Base-by-base conservation (phyloP, 2,113 vertebrate species). In the Alligator mississippiensis region DNA sequence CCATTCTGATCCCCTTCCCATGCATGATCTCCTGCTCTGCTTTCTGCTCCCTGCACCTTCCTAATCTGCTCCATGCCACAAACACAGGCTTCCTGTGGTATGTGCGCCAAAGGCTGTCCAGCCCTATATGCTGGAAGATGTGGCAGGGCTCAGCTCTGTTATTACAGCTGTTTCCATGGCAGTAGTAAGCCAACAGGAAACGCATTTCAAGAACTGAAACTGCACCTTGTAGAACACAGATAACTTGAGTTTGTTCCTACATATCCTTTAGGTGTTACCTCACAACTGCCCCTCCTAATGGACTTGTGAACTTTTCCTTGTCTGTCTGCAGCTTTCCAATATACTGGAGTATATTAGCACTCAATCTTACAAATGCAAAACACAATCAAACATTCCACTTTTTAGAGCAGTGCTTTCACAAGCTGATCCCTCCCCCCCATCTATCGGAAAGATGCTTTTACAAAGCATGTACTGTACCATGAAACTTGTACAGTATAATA, bases 121-220 rank as follows among this genome's bases (percentile, higher is more conserved):
- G 47, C 47, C 47, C 47, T 47, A 47, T 47, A 47, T 47, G 47
- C 47, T 47, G 47, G 47, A 47, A 47, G 47, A 47, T 76, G 61
- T 6, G 74, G 72, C 91, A 88, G 70, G 54, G 4, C 28, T 85
- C 22, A n/a, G 75, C 82, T 82, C 64, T 82, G 55, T 63, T 3
- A 10, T 54, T 15, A 54, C 27, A 0, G 5, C n/a, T 10, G 94
- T 97, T 97, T 95, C 96, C 89, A 98, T 80, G 84, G 94, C 72
- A 97, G 90, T 57, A 92, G 92, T 89, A 90, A 72, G 54, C 88
- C 93, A 97, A 94, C 84, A 96, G 96, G 93, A 97, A 97, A 87
- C 16, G 1, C 9, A 94, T 81, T 19, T 61, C 82, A 95, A 80
- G 28, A 92, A 83, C 83, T 91, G 85, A 88, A 84, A 13, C 57